A percentile compares a stretch with the other conserved stretches of the same genome.
phyloP scores from a whole-genome alignment of 2,113 vertebrate species.

The Larimichthys crocea region DNA sequence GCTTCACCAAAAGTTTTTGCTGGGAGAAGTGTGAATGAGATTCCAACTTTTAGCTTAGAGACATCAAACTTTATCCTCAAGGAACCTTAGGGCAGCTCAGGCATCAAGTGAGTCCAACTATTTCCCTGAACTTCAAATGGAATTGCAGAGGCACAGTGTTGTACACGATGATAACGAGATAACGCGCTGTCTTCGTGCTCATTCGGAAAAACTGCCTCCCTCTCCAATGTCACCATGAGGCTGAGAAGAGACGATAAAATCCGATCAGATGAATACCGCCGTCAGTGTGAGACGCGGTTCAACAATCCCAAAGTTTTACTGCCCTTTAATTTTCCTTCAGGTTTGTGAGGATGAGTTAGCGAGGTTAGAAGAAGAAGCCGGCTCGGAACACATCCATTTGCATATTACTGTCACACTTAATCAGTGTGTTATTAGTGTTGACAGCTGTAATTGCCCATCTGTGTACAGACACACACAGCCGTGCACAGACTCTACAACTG shows the following conservation, averaged over 20 bases:
- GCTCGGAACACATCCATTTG: constrained; percentile 23
- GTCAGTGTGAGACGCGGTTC: not conserved
- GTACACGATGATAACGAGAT: constrained; percentile 39
- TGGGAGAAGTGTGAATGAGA: not conserved
- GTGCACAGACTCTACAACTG: not conserved
- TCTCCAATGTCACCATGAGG: not conserved
- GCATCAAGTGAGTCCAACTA: constrained; percentile 2
- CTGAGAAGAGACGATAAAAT: constrained; percentile 15
- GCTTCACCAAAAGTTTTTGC: not conserved
- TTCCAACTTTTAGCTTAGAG: constrained; percentile 9
- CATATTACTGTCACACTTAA: constrained; percentile 27
- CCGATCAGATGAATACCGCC: constrained; percentile 2
- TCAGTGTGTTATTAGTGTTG: constrained; percentile 38
- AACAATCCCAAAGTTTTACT: constrained; percentile 9
- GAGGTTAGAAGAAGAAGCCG: constrained; percentile 15
- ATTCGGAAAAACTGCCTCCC: constrained; percentile 10
- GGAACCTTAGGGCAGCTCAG: constrained; percentile 25
- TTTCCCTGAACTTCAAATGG: constrained; percentile 57
- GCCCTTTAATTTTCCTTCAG: constrained; percentile 20
- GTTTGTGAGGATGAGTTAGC: constrained; percentile 10
- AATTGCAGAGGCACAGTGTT: constrained; percentile 20
- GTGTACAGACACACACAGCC: constrained; percentile 6
- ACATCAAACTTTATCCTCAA: constrained; percentile 37
- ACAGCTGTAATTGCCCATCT: constrained; percentile 50
- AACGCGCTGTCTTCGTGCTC: constrained; percentile 29